Base-by-base conservation (phyloP, 2,797 vertebrate genomes). In the Gallinago stenura region DNA sequence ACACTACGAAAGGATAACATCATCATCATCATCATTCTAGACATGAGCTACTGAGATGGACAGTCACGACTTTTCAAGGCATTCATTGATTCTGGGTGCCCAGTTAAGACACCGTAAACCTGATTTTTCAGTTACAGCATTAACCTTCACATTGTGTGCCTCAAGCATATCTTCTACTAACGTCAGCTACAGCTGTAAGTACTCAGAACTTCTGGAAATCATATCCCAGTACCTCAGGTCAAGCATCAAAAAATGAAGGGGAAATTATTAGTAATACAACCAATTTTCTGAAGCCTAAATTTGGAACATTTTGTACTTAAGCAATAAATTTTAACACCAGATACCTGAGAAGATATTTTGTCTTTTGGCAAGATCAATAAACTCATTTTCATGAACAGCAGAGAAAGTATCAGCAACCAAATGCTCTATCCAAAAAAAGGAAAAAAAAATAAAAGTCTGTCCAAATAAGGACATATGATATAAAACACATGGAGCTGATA, bases 331-430 rank as follows among this genome's bases (percentile, higher is more conserved):
- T 68, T 41, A 61, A 77, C 28, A 73, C 4, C 51, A 66, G 51
- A 73, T 83, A 87, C 30, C 62, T 58, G 37, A 94, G 64, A 69
- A 73, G 43, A 33, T 13, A 58, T 43, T 79, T 33, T 54, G 43
- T 91, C 51, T 60, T 89, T 76, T 62, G 30, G 39, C 24, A 89
- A 93, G 46, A 85, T 21, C 51, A 72, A 58, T 26, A 65, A 54
- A 70, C 24, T 30, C 0, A 61, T 73, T 89, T 83, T 93, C 71
- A 77, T 68, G 60, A 83, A 76, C 13, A 50, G 21, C 0, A 2
- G 11, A 78, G 37, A 65, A 85, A 73, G 43, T 45, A 71, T 41
- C 66, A 61, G 21, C 54, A 69, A 18, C 4, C 31, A 86, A 77
- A 83, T 46, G 13, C 17, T 83, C n/a, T 33, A 33, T 56, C 37